Evolutionary conservation across 2,888 invertebrate genomes (phyloP).

Genomic region (Epinotia brunnichana): DNA sequence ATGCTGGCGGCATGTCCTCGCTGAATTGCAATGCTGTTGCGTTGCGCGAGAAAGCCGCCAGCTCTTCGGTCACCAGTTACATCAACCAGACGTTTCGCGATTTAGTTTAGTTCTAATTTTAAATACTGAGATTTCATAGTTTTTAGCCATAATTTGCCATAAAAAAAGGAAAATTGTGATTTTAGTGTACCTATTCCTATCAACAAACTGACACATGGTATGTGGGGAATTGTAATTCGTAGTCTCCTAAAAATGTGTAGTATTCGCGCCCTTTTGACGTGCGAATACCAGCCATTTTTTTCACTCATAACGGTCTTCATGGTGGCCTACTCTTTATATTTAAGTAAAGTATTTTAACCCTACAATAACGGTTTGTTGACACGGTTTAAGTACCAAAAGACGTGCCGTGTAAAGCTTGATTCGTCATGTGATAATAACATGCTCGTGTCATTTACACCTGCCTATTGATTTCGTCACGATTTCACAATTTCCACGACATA

Average conservation of each 20-base stretch:
- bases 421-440: conserved; percentile 44
- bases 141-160: no score
- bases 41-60: no score
- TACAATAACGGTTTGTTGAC: conserved; percentile 37
- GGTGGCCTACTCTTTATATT: conserved; percentile 13
- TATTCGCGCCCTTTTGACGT: conserved; percentile 17
- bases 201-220: no score
- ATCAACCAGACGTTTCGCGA: no score
- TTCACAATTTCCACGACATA: conserved; percentile 48
- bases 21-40: no score
- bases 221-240: no score
- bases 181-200: no score
- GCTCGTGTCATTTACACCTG: conserved; percentile 28
- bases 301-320: conserved; percentile 12
- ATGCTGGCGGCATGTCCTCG: no score
- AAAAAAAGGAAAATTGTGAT: no score
- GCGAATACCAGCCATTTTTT: not conserved
- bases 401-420: conserved; percentile 31
- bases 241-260: not conserved
- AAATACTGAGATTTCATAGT: no score
- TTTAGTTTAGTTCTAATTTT: no score
- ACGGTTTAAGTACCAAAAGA: conserved; percentile 17
- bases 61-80: no score
- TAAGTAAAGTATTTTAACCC: conserved; percentile 39
- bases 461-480: conserved; percentile 56